Base-by-base conservation (phyloP, 2,888 invertebrate species). In the Drosophila subsilvestris region DNA sequence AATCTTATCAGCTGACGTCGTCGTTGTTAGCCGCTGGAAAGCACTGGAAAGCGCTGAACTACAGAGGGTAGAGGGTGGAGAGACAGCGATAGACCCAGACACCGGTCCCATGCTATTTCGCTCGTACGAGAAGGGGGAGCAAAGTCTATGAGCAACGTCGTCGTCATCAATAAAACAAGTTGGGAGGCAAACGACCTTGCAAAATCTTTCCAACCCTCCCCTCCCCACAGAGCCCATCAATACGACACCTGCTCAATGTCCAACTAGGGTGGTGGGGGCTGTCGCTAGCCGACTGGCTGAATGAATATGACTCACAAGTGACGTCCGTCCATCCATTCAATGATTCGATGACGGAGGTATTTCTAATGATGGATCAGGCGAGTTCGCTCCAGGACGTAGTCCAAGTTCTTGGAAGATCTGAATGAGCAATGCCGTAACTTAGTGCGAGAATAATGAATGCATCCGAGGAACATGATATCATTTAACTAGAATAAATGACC, bases 141-240 rank as follows among this genome's bases (percentile, higher is more conserved):
- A 84, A 81, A 86, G 81, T 81, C 69, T 88, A 67, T 1, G 14
- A 32, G 22, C 62, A 45, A 74, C 74, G 75, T 75, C 74, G 75
- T 75, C 74, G 63, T 63, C 27, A 55, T 61, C 49, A 22, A 47
- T 58, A 62, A 54, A 70, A 55, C 20, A 47, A 43, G 32, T 3
- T 42, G 32, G 48, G 66, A 70, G 80, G 73, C 76, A 61, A 67
- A 72, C 45, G 55, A 45, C 56, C 63, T 73, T 73, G 70, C 20
- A 25, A 44, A 71, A 42, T 67, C 47, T 45, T 66, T 56, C 53
- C 49, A 61, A 56, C 53, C 53, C 22, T 55, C 51, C 25, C 67
- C 56, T 25, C n/a, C n/a, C 10, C 17, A 20, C 14, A 37, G 42
- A 48, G 42, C 61, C 48, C 62, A 25, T 68, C 47, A n/a, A 69